Base-by-base conservation (phyloP, 2,113 vertebrate species). In the Centrocercus urophasianus region DNA sequence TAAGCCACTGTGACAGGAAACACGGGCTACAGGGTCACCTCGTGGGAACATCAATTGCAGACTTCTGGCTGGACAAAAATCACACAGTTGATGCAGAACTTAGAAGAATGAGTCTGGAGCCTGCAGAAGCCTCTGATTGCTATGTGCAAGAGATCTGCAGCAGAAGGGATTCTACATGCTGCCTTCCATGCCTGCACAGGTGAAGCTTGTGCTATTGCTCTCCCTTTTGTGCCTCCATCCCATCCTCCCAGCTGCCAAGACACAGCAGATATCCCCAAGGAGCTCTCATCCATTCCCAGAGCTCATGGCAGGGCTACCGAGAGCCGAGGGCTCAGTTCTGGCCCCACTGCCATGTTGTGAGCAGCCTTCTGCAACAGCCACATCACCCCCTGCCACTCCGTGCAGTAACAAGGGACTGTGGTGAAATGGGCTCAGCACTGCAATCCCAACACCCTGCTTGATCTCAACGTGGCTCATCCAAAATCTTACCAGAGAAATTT, bases 401-500 rank as follows among this genome's bases (percentile, higher is more conserved):
- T 36, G 19, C 9, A 54, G 12, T 76, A 54, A 94, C 40, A 72
- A 22, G 24, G 60, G 27, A 66, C 43, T 24, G 36, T 17, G 34
- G 79, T 89, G 69, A 56, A 91, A 82, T 34, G 18, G 56, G 34
- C 61, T 40, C 73, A 91, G 89, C 69, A 56, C 59, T 83, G 45
- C 60, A 93, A 50, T 27, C 73, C 61, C 81, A 92, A 50, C 2
- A 0, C 36, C 18, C 66, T 69, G 43, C 57, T 57, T 66, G 34
- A 84, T 86, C 80, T 88, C 72, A 67, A 57, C 1, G 4, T 34
- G 50, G 83, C 73, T 90, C 57, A 75, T 38, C 95, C 88, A 88
- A 85, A 88, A 89, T 90, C 82, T 84, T 76, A 91, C 70, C 92
- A 92, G 60, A 72, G 50, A 60, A 66, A 91, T 63, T 69, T 96